These are phyloP conservation scores for Tinamus guttatus DNA, from an alignment of 2,113 vertebrate species.

Conservation along the genomic window DNA sequence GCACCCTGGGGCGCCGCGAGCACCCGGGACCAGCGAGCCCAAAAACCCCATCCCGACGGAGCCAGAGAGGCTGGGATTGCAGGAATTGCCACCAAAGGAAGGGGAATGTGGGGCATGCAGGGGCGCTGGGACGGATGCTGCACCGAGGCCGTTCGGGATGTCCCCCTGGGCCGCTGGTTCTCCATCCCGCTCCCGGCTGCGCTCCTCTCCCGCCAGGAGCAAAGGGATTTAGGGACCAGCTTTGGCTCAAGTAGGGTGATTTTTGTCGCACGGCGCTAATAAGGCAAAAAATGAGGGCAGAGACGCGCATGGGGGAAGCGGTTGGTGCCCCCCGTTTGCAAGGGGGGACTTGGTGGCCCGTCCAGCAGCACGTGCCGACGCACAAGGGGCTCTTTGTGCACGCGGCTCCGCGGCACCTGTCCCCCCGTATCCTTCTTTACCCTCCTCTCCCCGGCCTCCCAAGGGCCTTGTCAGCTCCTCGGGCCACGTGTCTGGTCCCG, in stretches of 20 bases:
- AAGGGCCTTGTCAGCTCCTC: constrained; percentile 36
- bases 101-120: accelerated
- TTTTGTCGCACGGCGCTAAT: background rate
- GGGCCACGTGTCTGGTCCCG: constrained; percentile 28
- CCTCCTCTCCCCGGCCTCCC: background rate
- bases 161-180: too few species aligned
- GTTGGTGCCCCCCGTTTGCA: background rate
- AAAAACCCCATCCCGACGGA: accelerated
- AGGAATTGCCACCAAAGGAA: background rate
- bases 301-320: background rate
- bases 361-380: background rate
- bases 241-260: background rate
- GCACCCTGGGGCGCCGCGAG: accelerated
- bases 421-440: constrained; percentile 15
- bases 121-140: too few species aligned
- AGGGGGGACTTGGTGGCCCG: background rate
- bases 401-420: constrained; percentile 70
- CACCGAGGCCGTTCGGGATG: too few species aligned
- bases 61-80: background rate
- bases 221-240: background rate
- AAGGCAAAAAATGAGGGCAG: background rate
- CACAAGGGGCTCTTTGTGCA: constrained; percentile 72
- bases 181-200: accelerated
- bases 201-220: background rate
- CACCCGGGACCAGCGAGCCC: background rate